Evolutionary conservation across 2,113 vertebrate genomes (phyloP).

Genomic region (Uria aalge): DNA sequence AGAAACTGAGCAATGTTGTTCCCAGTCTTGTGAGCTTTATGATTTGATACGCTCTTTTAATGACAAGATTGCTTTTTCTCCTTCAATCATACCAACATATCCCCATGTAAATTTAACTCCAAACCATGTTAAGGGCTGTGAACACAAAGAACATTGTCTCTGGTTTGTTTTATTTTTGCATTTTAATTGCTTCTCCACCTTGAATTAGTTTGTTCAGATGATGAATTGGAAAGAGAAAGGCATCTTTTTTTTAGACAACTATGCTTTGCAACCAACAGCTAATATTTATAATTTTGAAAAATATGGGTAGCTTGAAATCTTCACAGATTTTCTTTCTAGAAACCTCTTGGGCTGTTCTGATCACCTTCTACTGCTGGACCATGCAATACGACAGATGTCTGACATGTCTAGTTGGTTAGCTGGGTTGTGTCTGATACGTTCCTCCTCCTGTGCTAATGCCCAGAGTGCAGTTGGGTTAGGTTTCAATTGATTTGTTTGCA

Average conservation of each 20-base stretch:
- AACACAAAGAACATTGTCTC: neutral
- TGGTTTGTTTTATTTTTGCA: neutral
- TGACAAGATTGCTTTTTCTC: neutral
- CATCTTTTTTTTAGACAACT: neutral
- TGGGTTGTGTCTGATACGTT: neutral
- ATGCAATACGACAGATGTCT: neutral
- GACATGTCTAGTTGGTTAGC: neutral
- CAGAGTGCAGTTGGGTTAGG: neutral
- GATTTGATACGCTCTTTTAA: neutral
- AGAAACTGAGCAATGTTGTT: neutral
- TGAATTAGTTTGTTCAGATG: neutral
- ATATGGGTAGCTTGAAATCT: neutral
- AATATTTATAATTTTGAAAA: neutral
- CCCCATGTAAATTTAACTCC: neutral
- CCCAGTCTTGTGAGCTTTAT: neutral
- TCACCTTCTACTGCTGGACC: neutral
- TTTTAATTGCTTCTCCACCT: neutral
- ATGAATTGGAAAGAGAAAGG: neutral
- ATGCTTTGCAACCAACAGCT: neutral
- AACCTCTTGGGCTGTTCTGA: neutral
- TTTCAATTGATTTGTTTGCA: neutral
- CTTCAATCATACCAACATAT: neutral
- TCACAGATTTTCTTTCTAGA: neutral
- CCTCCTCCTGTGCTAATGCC: neutral
- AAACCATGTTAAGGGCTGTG: neutral